These are phyloP conservation scores for Coelopa frigida DNA, from an alignment of 1,140 invertebrate genomes.

Conservation along the genomic window DNA sequence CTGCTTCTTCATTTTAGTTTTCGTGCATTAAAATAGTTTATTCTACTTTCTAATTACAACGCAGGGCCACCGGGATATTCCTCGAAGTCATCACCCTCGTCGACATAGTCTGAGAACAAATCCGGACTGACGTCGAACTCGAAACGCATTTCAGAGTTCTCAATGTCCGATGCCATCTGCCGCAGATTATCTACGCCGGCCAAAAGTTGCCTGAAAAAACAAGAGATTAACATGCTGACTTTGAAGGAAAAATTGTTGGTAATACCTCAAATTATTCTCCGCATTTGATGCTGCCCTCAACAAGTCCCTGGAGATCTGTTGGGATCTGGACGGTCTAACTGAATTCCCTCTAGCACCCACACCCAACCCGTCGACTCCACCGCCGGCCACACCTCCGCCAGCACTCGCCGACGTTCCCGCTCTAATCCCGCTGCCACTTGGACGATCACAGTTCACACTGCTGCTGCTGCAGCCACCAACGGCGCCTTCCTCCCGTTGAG, in stretches of 20 bases:
- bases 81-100: constrained; percentile 13
- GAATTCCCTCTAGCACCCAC: constrained; percentile 1
- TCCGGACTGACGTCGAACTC: constrained; percentile 31
- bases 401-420: constrained; percentile 22
- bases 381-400: constrained; percentile 36
- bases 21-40: neutral
- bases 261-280: constrained; percentile 56
- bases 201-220: constrained; percentile 52
- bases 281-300: constrained; percentile 55
- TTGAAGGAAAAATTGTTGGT: too few relatives aligned
- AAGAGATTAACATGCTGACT: too few relatives aligned
- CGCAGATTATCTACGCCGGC: constrained; percentile 59
- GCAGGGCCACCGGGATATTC: constrained; percentile 14
- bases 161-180: constrained; percentile 46
- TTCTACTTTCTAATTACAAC: constrained; percentile 14
- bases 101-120: constrained; percentile 26
- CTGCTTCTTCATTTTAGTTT: neutral
- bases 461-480: constrained; percentile 36
- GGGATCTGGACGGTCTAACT: constrained; percentile 27
- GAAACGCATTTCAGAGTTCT: constrained; percentile 19
- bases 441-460: constrained; percentile 28
- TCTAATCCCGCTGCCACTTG: constrained; percentile 14
- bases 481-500: constrained; percentile 34
- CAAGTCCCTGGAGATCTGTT: constrained; percentile 47
- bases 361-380: neutral